Evolutionary conservation across 2,113 vertebrate genomes (phyloP).

Genomic region (Xenotilapia leptura): DNA sequence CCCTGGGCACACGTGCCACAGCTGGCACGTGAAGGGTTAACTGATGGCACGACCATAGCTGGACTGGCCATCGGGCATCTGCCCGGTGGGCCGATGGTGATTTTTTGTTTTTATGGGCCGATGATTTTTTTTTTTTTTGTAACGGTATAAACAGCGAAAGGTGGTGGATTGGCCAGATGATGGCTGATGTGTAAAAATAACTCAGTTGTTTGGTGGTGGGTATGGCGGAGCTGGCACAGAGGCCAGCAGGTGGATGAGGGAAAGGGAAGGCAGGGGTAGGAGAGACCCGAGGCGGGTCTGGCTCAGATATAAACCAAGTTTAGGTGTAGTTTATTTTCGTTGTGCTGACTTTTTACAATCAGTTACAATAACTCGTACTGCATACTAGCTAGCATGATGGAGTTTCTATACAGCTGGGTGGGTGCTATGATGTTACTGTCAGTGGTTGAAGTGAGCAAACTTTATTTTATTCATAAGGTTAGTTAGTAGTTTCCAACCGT

Average conservation of each 20-base stretch:
- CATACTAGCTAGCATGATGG: rapidly evolving
- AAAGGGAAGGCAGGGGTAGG: background rate
- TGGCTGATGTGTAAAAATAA: background rate
- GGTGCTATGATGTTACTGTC: background rate
- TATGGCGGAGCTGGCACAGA: background rate
- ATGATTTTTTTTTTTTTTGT: background rate
- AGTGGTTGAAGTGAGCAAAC: no score
- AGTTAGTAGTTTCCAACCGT: rapidly evolving
- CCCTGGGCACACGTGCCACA: background rate
- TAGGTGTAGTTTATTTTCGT: rapidly evolving
- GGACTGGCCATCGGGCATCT: background rate
- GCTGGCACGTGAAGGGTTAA: background rate
- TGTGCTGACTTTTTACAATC: background rate
- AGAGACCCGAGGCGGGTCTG: rapidly evolving
- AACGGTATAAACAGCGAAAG: rapidly evolving
- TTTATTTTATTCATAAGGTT: background rate
- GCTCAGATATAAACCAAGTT: background rate
- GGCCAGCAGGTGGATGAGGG: background rate
- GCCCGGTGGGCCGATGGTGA: background rate
- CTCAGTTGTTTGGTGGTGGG: background rate
- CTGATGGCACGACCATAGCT: background rate
- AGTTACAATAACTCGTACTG: rapidly evolving
- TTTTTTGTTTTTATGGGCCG: background rate
- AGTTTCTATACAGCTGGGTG: background rate
- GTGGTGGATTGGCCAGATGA: background rate